These are phyloP conservation scores for Sipha flava DNA, from an alignment of 1,140 invertebrate species.

Conservation along the genomic window DNA sequence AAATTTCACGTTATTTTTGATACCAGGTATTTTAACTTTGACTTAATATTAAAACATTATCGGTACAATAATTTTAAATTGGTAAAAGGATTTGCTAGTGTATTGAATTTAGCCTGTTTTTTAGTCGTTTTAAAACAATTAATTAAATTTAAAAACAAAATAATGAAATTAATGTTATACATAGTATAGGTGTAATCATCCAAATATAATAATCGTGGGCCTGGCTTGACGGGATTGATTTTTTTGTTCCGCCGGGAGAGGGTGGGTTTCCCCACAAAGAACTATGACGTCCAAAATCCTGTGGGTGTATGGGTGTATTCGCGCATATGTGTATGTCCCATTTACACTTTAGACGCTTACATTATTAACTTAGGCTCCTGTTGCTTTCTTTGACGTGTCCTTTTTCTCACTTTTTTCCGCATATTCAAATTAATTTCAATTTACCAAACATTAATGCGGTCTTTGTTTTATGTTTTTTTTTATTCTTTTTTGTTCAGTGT, in stretches of 20 bases:
- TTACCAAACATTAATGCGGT: background rate
- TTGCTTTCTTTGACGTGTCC: background rate
- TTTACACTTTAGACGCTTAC: background rate
- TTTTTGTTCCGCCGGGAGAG: background rate
- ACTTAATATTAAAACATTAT: too few species aligned
- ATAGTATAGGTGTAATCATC: background rate
- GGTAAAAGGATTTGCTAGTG: too few species aligned
- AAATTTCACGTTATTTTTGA: too few species aligned
- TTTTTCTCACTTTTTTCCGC: background rate
- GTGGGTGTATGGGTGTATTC: background rate
- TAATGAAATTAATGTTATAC: background rate
- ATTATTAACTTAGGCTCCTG: slow-evolving; percentile 8
- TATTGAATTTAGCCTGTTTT: too few species aligned
- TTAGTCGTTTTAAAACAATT: too few species aligned
- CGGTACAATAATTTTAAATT: too few species aligned
- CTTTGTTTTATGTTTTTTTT: background rate
- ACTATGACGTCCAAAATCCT: background rate
- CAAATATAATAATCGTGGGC: background rate
- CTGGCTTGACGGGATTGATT: background rate
- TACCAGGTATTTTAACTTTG: too few species aligned
- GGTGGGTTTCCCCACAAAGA: background rate
- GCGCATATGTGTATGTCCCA: background rate
- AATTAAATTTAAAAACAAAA: background rate
- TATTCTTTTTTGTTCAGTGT: background rate
- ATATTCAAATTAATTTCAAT: slow-evolving; percentile 8